Conservation (phyloP, 2,888 invertebrate genomes). For the Parnassius glacialis region DNA sequence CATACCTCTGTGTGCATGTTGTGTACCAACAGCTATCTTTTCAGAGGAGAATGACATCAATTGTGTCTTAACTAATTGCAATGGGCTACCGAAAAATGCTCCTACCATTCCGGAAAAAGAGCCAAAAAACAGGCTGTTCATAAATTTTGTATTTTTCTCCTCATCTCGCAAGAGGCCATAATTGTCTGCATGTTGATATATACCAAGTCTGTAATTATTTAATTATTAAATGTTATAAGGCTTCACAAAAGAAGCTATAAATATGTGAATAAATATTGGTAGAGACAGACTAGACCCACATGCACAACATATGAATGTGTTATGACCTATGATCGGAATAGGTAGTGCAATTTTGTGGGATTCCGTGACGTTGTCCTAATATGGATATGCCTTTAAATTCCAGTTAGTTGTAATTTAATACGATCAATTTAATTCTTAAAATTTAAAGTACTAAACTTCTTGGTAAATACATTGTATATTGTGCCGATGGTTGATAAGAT, state of each 20-base stretch:
- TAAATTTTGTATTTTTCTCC: conserved; percentile 84
- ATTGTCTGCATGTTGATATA: conserved; percentile 87
- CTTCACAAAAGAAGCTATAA: neutral
- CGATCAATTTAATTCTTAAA: too few species aligned
- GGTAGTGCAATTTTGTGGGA: too few species aligned
- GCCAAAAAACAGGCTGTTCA: conserved; percentile 86
- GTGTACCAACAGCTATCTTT: conserved; percentile 93
- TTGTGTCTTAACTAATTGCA: conserved; percentile 94
- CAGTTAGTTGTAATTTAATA: too few species aligned
- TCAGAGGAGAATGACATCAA: conserved; percentile 88
- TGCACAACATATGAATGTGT: too few species aligned
- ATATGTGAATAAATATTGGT: neutral
- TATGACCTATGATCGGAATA: too few species aligned
- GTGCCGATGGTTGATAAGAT: too few species aligned
- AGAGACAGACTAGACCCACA: too few species aligned
- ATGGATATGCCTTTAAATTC: too few species aligned
- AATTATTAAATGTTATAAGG: conserved; percentile 1
- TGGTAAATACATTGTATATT: too few species aligned
- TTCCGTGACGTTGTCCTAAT: too few species aligned
- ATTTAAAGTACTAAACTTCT: too few species aligned
- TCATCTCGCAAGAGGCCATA: conserved; percentile 82
- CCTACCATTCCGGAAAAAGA: conserved; percentile 89
- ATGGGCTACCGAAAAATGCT: conserved; percentile 90
- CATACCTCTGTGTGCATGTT: conserved; percentile 88
- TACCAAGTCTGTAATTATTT: conserved; percentile 82